Conservation (phyloP, 2,888 invertebrate genomes). For the Oxyscelio sp. region DNA sequence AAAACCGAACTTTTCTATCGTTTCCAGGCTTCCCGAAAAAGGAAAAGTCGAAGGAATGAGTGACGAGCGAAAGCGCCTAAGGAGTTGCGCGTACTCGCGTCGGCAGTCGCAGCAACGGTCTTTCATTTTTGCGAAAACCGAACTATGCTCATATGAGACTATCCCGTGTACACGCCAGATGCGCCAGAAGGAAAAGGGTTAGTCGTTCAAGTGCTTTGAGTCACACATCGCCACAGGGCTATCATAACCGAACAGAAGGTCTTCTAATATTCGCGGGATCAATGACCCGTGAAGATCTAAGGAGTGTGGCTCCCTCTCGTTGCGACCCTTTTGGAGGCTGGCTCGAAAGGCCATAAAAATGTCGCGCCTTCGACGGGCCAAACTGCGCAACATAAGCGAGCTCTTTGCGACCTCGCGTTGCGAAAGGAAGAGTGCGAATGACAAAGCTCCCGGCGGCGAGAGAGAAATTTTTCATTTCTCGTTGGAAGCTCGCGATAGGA, state of each 20-base stretch:
- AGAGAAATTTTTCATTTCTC: too few relatives aligned
- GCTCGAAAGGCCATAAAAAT: constrained; percentile 27
- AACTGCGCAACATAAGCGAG: constrained; percentile 2
- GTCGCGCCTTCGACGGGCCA: background rate
- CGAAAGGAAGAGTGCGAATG: constrained; percentile 13
- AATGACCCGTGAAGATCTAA: constrained; percentile 72
- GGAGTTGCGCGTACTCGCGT: constrained; percentile 62
- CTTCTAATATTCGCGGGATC: constrained; percentile 84
- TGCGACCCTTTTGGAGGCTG: constrained; percentile 14
- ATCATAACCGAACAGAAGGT: constrained; percentile 83
- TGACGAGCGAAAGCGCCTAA: background rate
- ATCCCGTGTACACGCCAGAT: constrained; percentile 16
- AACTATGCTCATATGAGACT: constrained; percentile 72
- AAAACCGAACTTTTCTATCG: constrained; percentile 88
- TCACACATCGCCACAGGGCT: constrained; percentile 86
- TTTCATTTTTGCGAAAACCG: too few relatives aligned
- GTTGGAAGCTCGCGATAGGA: constrained; percentile 66
- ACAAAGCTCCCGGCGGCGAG: too few relatives aligned
- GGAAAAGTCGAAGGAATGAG: constrained; percentile 30
- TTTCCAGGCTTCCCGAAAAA: constrained; percentile 77
- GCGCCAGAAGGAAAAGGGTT: constrained; percentile 85
- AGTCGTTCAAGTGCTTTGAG: constrained; percentile 88
- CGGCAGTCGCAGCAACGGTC: too few relatives aligned
- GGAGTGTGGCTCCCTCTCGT: constrained; percentile 15
- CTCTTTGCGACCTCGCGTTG: background rate